Conservation (phyloP, 2,888 invertebrate species). For the Ophion costatus region DNA sequence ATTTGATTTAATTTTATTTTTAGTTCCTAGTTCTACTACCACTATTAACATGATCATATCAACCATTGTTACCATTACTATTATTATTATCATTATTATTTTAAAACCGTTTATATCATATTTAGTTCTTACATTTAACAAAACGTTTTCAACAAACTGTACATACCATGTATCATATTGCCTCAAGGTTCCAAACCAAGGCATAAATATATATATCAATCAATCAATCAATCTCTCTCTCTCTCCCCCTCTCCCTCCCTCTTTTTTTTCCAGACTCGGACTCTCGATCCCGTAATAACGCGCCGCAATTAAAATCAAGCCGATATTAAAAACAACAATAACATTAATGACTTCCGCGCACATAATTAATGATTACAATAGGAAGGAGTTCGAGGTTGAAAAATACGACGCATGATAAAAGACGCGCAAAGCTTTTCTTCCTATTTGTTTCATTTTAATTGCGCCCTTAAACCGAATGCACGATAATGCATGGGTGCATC, state of each 20-base stretch:
- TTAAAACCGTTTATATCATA: too few species aligned
- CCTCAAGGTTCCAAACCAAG: too few species aligned
- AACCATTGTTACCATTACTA: too few species aligned
- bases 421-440: neutral
- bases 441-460: neutral
- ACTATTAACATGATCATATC: too few species aligned
- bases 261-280: neutral
- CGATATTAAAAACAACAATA: slow-evolving; percentile 32
- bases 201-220: too few species aligned
- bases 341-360: neutral
- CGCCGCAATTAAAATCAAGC: neutral
- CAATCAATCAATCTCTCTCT: too few species aligned
- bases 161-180: too few species aligned
- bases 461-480: neutral
- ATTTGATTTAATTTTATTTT: too few species aligned
- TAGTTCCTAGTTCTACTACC: too few species aligned
- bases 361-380: neutral
- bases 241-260: neutral
- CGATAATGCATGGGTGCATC: neutral
- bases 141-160: too few species aligned
- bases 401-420: slow-evolving; percentile 38
- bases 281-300: neutral
- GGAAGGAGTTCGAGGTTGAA: slow-evolving; percentile 23
- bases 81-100: too few species aligned
- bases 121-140: too few species aligned